Base-by-base conservation (phyloP, 1,140 invertebrate species). In the Bathynomus jamesi region DNA sequence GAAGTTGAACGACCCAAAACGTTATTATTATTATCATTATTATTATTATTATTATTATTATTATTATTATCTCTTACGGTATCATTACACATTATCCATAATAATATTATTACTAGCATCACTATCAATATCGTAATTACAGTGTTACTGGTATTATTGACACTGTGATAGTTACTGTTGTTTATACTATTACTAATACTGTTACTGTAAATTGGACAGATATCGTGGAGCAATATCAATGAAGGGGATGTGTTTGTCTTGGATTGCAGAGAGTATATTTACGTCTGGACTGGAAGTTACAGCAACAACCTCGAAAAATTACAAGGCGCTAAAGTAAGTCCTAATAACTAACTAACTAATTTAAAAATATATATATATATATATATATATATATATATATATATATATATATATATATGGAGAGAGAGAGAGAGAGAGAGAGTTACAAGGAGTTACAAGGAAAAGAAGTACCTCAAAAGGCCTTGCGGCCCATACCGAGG, bases 221-320 rank as follows among this genome's bases (percentile, higher is more conserved):
- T 85, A n/a, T 72, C 84, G 13, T 96, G 94, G 94, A 82, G 87
- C 11, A 85, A 89, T 73, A 92, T 98, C 79, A 92, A 91, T 68
- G 89, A 91, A 71, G 89, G 90, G 5, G 94, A 95, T 78, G 90
- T 93, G 2, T 96, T 94, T 81, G 84, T 97, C 28, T 17, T 7
- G 7, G 13, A 21, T 81, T 96, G 21, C 88, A 83, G 87, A 5
- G 81, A 85, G 21, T 76, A 78, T 11, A 84, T 92, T 62, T 92
- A 91, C 78, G 85, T 94, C 11, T 95, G 92, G 92, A 86, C 91
- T 60, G 93, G 93, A n/a, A 83, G 86, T 46, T 83, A 84, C n/a
- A 86, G 90, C 11, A 89, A 90, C 78, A 81, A 85, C 17, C 84
- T 86, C 60, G 89, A 90, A 79, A 90, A 89, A 81, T 82, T 90